phyloP scores from a whole-genome alignment of 2,888 invertebrate species.

The Steromphala cineraria region DNA sequence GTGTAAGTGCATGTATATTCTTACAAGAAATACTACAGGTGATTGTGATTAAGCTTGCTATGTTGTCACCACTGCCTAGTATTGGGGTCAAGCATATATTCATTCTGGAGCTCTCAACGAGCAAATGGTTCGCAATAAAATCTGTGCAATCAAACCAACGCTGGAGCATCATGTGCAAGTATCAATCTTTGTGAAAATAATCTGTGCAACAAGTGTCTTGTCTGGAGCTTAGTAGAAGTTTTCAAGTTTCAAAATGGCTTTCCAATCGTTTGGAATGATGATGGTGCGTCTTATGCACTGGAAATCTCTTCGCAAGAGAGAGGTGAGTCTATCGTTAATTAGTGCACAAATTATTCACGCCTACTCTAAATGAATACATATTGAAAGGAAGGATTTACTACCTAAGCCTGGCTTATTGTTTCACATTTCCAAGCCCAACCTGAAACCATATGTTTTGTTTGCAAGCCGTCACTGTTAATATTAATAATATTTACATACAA shows the following conservation, averaged over 20 bases:
- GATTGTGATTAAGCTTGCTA: not conserved
- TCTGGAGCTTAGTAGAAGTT: not conserved
- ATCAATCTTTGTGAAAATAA: not conserved
- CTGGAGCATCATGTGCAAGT: not conserved
- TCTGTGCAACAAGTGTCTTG: not conserved
- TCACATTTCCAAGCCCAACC: too few relatives aligned
- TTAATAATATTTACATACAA: too few relatives aligned
- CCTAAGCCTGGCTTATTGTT: too few relatives aligned
- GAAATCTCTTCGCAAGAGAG: conserved; percentile 37
- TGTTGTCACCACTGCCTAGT: not conserved
- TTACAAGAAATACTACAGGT: not conserved
- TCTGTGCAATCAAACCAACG: not conserved
- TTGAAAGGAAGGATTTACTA: too few relatives aligned
- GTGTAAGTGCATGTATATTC: too few relatives aligned
- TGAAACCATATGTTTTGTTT: too few relatives aligned
- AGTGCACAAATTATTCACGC: not conserved
- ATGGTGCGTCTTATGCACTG: conserved; percentile 59
- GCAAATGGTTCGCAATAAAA: too few relatives aligned
- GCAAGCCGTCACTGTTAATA: too few relatives aligned
- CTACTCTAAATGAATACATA: too few relatives aligned
- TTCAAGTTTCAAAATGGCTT: conserved; percentile 43
- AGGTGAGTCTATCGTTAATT: not conserved
- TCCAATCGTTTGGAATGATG: conserved; percentile 61
- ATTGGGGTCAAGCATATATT: not conserved
- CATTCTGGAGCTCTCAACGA: not conserved